A percentile compares a stretch with the other conserved stretches of the same genome.
Evolutionary conservation across 2,797 vertebrate genomes (phyloP).

Genomic region (Enteromius fasciolatus): DNA sequence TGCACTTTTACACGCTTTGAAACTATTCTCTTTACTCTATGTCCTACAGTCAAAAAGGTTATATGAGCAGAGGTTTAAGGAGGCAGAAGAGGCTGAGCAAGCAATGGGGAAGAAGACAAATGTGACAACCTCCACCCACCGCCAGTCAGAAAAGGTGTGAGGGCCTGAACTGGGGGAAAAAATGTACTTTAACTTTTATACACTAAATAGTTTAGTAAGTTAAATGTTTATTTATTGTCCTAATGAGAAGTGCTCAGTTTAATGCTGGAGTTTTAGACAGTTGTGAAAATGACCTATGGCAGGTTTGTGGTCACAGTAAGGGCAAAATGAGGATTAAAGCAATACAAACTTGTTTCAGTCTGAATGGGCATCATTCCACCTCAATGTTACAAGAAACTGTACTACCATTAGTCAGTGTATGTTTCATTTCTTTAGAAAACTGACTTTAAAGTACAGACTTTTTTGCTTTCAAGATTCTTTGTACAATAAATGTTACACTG

Average conservation of each 20-base stretch:
- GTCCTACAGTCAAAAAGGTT: constrained; percentile 82
- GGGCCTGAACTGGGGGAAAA: not conserved
- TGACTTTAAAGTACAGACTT: not conserved
- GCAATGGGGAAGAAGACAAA: constrained; percentile 75
- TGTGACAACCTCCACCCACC: constrained; percentile 76
- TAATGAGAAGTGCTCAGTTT: not conserved
- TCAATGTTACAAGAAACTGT: not conserved
- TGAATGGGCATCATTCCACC: not conserved
- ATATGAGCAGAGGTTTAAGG: constrained; percentile 89
- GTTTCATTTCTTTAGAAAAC: constrained; percentile 5
- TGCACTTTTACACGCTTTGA: not conserved
- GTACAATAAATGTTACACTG: not conserved
- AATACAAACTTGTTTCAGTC: constrained; percentile 17
- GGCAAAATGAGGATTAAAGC: constrained; percentile 31
- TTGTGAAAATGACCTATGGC: not conserved
- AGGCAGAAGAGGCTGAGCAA: constrained; percentile 87
- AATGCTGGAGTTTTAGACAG: not conserved
- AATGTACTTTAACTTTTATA: not conserved
- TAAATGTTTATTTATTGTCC: not conserved
- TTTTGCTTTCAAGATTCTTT: not conserved
- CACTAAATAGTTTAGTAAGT: not conserved
- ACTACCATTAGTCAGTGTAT: not conserved
- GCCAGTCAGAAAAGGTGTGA: constrained; percentile 89
- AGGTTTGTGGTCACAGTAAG: constrained; percentile 3
- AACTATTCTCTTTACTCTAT: constrained; percentile 8